Evolutionary conservation across 2,888 invertebrate genomes (phyloP).

Genomic region (Trissonchulus sp.): DNA sequence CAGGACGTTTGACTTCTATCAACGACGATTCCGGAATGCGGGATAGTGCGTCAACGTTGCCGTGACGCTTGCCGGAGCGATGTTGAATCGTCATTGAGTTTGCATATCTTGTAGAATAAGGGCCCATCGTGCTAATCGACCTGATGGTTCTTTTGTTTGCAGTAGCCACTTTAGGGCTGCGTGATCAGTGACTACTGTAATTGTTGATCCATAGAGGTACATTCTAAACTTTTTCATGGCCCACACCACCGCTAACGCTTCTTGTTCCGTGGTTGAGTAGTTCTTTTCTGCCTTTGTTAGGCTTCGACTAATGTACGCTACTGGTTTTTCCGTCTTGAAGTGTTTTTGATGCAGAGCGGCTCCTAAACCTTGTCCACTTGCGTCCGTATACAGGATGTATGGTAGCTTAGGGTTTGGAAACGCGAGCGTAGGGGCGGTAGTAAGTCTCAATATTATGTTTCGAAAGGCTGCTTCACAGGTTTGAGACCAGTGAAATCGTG

Average conservation of each 20-base stretch:
- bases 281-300: background rate
- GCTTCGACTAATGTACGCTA: background rate
- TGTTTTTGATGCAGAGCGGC: background rate
- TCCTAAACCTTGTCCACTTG: background rate
- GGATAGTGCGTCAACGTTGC: background rate
- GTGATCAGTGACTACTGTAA: background rate
- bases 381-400: slow-evolving; percentile 30
- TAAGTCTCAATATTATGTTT: slow-evolving; percentile 23
- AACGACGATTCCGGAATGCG: background rate
- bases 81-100: background rate
- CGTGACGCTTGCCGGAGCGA: background rate
- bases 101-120: background rate
- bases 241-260: background rate
- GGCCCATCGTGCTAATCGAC: background rate
- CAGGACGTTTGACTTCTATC: background rate
- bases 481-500: background rate
- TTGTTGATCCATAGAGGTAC: background rate
- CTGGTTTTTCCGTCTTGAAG: background rate
- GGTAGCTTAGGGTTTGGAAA: slow-evolving; percentile 36
- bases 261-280: background rate
- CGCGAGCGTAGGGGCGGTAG: slow-evolving; percentile 35
- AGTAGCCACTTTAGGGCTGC: background rate
- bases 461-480: background rate
- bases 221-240: background rate
- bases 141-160: background rate